A percentile compares a stretch with the other conserved stretches of the same genome.
Conservation (phyloP, 1,140 invertebrate species). For the Batillaria attramentaria region DNA sequence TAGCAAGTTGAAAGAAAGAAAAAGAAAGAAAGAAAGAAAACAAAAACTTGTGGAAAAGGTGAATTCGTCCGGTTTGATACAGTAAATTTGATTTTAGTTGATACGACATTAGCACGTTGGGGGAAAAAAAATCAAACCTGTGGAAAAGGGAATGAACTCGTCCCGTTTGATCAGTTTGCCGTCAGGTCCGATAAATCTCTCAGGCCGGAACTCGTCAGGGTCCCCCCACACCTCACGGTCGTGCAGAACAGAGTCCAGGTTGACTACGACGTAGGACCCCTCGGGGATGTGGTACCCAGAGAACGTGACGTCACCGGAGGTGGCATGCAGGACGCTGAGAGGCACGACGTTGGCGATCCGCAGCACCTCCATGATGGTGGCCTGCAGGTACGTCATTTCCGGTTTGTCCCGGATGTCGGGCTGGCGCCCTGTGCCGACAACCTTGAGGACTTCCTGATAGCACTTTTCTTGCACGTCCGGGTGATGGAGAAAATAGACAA, state of each 20-base stretch:
- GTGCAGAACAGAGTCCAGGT: slow-evolving; percentile 57
- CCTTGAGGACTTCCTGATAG: slow-evolving; percentile 87
- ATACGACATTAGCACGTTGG: too few relatives aligned
- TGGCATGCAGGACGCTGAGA: slow-evolving; percentile 59
- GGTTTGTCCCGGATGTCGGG: slow-evolving; percentile 84
- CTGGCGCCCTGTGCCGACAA: slow-evolving; percentile 83
- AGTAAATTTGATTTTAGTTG: too few relatives aligned
- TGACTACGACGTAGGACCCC: slow-evolving; percentile 61
- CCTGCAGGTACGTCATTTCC: slow-evolving; percentile 54
- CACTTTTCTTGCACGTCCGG: slow-evolving; percentile 83
- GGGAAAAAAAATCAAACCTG: too few relatives aligned
- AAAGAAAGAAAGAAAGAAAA: too few relatives aligned
- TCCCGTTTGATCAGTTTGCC: slow-evolving; percentile 71
- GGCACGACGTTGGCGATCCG: slow-evolving; percentile 68
- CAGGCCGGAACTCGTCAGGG: slow-evolving; percentile 81
- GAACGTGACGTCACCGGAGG: slow-evolving; percentile 48
- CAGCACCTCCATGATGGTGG: slow-evolving; percentile 64
- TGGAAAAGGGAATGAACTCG: slow-evolving; percentile 39
- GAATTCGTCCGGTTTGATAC: too few relatives aligned
- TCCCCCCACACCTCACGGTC: slow-evolving; percentile 76
- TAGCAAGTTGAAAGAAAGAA: too few relatives aligned
- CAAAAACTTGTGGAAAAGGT: too few relatives aligned
- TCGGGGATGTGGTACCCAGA: slow-evolving; percentile 65
- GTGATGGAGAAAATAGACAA: too few relatives aligned
- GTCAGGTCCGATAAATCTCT: slow-evolving; percentile 81